Evolutionary conservation across 1,140 invertebrate genomes (phyloP).

Genomic region (Orchesella cincta): DNA sequence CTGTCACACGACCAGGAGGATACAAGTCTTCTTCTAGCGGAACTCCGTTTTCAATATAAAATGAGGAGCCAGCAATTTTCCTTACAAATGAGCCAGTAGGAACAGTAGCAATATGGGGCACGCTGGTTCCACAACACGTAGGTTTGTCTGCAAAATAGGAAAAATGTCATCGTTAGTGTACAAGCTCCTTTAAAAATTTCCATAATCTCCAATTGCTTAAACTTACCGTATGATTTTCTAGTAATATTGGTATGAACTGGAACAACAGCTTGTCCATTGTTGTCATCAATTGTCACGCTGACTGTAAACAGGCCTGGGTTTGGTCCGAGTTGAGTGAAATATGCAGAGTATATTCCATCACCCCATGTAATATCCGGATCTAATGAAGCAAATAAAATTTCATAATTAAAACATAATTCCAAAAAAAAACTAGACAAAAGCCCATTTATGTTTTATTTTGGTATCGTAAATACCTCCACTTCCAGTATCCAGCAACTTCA

Average conservation of each 20-base stretch:
- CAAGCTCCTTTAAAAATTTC: neutral
- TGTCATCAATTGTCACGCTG: slow-evolving; percentile 49
- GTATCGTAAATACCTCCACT: slow-evolving; percentile 43
- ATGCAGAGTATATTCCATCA: slow-evolving; percentile 53
- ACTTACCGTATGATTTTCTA: slow-evolving; percentile 42
- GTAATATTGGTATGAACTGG: slow-evolving; percentile 50
- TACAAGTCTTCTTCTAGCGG: slow-evolving; percentile 50
- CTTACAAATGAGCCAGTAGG: slow-evolving; percentile 51
- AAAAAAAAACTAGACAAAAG: slow-evolving; percentile 4
- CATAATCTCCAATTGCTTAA: neutral
- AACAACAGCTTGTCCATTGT: slow-evolving; percentile 50
- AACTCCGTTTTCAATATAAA: slow-evolving; percentile 49
- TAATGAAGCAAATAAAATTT: slow-evolving; percentile 9
- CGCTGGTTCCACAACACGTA: slow-evolving; percentile 52
- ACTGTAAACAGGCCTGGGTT: slow-evolving; percentile 52
- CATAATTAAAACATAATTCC: neutral
- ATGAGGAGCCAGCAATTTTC: slow-evolving; percentile 48
- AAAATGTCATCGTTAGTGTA: neutral
- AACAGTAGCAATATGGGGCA: slow-evolving; percentile 52
- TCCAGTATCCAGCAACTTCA: slow-evolving; percentile 48
- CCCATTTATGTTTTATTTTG: neutral
- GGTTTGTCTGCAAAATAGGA: slow-evolving; percentile 41
- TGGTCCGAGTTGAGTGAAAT: slow-evolving; percentile 53
- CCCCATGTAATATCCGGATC: slow-evolving; percentile 52
- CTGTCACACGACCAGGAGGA: slow-evolving; percentile 52